phyloP scores from a whole-genome alignment of 1,140 invertebrate genomes.

The Diorhabda sublineata region DNA sequence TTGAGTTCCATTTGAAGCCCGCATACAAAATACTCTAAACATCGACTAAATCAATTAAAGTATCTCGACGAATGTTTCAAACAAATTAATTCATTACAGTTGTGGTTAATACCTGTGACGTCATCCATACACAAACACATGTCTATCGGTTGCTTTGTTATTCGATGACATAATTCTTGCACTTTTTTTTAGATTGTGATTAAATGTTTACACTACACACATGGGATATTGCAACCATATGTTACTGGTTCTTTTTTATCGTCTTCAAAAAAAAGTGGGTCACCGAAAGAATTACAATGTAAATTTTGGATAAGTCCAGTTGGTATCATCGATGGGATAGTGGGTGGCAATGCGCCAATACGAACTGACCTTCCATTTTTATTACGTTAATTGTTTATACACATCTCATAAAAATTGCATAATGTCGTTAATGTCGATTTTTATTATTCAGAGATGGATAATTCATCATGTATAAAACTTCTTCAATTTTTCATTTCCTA shows the following conservation, averaged over 20 bases:
- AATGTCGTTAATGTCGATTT: no score
- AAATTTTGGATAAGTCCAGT: not conserved
- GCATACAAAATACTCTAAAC: no score
- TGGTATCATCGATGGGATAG: not conserved
- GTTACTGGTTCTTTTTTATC: not conserved
- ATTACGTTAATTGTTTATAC: no score
- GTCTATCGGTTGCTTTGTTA: not conserved
- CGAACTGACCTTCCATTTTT: no score
- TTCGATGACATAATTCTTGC: not conserved
- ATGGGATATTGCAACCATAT: not conserved
- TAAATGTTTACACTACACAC: not conserved
- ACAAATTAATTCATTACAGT: not conserved
- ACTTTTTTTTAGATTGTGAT: not conserved
- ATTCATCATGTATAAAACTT: no score
- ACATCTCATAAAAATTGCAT: no score
- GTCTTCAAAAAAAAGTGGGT: not conserved
- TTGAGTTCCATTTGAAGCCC: no score
- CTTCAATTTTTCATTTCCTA: no score
- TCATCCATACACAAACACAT: not conserved
- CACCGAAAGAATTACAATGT: not conserved
- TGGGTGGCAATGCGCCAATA: no score
- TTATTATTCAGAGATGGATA: no score
- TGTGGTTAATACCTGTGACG: slow-evolving; percentile 1
- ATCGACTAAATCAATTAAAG: no score
- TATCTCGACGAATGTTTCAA: no score